These are phyloP conservation scores for Onthophagus sagittarius DNA, from an alignment of 2,888 invertebrate genomes.

Conservation along the genomic window DNA sequence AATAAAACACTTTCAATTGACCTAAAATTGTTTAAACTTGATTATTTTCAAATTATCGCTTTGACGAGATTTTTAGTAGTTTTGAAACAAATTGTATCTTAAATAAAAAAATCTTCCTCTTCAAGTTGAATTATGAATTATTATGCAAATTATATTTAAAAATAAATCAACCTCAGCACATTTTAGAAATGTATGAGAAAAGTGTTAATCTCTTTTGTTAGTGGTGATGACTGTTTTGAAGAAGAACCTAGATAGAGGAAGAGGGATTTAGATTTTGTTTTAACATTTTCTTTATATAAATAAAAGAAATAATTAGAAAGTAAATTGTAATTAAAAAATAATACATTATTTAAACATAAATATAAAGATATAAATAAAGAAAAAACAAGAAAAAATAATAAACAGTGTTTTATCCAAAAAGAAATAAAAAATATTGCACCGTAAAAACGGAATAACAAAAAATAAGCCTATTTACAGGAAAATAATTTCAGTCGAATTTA, in stretches of 20 bases:
- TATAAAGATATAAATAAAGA: neutral
- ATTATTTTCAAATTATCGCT: too few relatives aligned
- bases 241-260: too few relatives aligned
- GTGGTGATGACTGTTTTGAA: too few relatives aligned
- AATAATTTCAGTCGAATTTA: neutral
- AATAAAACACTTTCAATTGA: too few relatives aligned
- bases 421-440: neutral
- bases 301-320: neutral
- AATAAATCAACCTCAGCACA: neutral
- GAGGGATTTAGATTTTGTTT: too few relatives aligned
- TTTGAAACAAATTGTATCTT: too few relatives aligned
- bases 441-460: neutral
- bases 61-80: too few relatives aligned
- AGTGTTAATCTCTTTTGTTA: neutral
- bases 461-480: neutral
- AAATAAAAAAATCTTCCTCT: too few relatives aligned
- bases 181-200: neutral
- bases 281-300: too few relatives aligned
- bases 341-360: neutral
- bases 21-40: too few relatives aligned
- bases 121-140: too few relatives aligned
- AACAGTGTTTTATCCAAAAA: neutral
- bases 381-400: neutral
- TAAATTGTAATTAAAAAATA: neutral
- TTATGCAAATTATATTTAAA: too few relatives aligned